phyloP scores from a whole-genome alignment of 2,888 invertebrate species.

The Thymelicus lineola region DNA sequence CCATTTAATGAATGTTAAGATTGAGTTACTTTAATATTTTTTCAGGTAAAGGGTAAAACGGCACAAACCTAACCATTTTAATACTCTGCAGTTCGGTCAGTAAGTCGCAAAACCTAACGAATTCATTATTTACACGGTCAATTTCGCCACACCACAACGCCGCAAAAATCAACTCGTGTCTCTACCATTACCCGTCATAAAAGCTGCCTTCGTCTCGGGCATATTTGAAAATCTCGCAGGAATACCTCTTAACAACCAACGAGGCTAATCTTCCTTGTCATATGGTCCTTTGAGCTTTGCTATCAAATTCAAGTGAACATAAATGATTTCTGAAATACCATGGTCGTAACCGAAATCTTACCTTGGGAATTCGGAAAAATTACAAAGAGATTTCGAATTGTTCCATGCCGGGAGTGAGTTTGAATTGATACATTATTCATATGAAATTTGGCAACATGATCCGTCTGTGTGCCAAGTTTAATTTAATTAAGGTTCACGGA shows the following conservation, averaged over 20 bases:
- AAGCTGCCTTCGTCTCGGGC: constrained; percentile 14
- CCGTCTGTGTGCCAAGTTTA: too few relatives aligned
- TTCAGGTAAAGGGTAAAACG: too few relatives aligned
- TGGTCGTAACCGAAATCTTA: constrained; percentile 4
- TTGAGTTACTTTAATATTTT: too few relatives aligned
- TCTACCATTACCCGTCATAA: constrained; percentile 5
- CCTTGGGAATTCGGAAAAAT: background rate
- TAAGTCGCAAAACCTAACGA: background rate
- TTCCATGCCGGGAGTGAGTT: too few relatives aligned
- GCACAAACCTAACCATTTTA: too few relatives aligned
- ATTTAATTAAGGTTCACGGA: too few relatives aligned
- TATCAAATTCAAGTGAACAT: constrained; percentile 27
- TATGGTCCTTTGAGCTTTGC: constrained; percentile 23
- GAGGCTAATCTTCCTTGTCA: constrained; percentile 28
- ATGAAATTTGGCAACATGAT: too few relatives aligned
- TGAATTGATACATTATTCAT: too few relatives aligned
- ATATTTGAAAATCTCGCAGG: constrained; percentile 31
- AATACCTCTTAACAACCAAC: constrained; percentile 15
- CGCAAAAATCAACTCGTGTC: background rate
- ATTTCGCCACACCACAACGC: background rate
- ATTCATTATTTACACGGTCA: constrained; percentile 10
- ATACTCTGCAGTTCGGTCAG: background rate
- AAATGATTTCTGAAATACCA: constrained; percentile 19
- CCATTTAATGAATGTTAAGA: too few relatives aligned
- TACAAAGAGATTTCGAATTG: too few relatives aligned